A percentile compares a stretch with the other conserved stretches of the same genome.
phyloP scores from a whole-genome alignment of 1,140 invertebrate species.

The Conus ventricosus region DNA sequence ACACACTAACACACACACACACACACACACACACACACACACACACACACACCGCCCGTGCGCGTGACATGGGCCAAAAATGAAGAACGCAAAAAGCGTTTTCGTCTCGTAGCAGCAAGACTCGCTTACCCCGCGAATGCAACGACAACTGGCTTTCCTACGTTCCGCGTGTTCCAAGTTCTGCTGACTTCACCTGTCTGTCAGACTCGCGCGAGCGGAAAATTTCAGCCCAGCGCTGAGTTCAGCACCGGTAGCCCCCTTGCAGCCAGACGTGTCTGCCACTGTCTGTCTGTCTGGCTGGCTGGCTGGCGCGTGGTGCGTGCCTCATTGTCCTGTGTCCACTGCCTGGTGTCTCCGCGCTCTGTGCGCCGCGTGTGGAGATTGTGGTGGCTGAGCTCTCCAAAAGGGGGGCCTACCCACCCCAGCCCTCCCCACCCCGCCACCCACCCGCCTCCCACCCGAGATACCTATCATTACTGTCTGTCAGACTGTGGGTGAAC shows the following conservation, averaged over 20 bases:
- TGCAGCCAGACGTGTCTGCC: neutral
- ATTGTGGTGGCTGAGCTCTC: no score
- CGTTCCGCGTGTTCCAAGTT: neutral
- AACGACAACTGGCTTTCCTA: no score
- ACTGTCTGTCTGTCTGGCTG: neutral
- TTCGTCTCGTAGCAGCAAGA: no score
- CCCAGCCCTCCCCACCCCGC: no score
- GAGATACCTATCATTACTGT: no score
- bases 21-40: conserved; percentile 5
- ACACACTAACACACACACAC: no score
- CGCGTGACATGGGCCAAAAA: neutral
- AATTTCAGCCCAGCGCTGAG: neutral
- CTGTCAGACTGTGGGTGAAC: no score
- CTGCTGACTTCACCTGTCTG: neutral
- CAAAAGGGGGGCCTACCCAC: no score
- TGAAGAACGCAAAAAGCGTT: no score
- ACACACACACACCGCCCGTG: neutral
- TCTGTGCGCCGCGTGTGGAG: no score
- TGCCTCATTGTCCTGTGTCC: neutral
- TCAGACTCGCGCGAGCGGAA: neutral
- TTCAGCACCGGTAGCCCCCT: neutral
- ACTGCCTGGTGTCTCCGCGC: neutral
- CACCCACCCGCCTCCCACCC: no score
- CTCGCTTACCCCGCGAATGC: no score
- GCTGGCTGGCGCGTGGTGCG: neutral